Conservation (phyloP, 2,888 invertebrate species). For the Athalia circularis region DNA sequence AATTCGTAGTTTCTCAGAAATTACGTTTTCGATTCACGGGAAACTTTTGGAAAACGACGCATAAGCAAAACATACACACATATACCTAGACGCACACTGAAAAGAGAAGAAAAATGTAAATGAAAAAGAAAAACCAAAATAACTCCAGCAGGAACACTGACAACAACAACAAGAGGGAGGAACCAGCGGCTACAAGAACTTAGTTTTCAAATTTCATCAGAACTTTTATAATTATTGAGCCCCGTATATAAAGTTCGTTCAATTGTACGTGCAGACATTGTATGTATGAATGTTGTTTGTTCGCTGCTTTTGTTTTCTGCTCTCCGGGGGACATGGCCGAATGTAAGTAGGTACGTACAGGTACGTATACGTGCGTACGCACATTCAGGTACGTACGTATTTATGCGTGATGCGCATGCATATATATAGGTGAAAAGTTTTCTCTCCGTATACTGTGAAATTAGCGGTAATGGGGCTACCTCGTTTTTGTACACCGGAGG, state of each 20-base stretch:
- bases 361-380: too few relatives aligned
- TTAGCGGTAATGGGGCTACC: constrained; percentile 42
- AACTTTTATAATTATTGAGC: constrained; percentile 37
- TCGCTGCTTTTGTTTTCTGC: background rate
- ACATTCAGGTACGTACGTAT: too few relatives aligned
- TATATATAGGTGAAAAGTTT: background rate
- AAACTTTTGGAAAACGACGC: too few relatives aligned
- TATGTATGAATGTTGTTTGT: background rate
- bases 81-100: background rate
- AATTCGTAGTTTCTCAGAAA: too few relatives aligned
- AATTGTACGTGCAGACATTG: background rate
- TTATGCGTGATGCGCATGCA: background rate
- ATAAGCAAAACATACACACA: background rate
- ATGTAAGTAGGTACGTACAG: too few relatives aligned
- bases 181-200: constrained; percentile 19
- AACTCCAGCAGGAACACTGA: background rate
- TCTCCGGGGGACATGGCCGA: background rate
- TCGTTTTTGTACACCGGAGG: constrained; percentile 42
- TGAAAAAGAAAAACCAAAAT: background rate
- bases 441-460: constrained; percentile 16
- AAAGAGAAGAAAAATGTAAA: background rate
- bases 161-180: constrained; percentile 11
- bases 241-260: constrained; percentile 2
- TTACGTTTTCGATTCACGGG: too few relatives aligned
- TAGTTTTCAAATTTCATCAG: constrained; percentile 38